phyloP scores from a whole-genome alignment of 2,113 vertebrate genomes.

The Nestor notabilis region DNA sequence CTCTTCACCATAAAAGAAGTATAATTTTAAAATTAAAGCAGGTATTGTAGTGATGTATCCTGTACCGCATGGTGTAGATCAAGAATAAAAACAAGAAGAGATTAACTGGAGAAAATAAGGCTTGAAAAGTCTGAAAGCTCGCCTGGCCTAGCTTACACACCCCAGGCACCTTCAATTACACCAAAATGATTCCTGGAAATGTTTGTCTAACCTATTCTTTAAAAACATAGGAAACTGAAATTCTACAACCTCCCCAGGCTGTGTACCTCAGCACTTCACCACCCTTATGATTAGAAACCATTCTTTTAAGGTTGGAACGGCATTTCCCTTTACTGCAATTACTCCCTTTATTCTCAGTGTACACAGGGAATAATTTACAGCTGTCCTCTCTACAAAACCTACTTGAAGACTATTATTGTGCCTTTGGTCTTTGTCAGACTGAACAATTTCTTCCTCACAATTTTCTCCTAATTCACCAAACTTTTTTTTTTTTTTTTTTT shows the following conservation, averaged over 20 bases:
- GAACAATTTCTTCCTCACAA: neutral
- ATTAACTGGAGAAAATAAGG: neutral
- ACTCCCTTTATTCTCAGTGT: neutral
- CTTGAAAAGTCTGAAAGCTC: neutral
- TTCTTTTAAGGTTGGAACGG: neutral
- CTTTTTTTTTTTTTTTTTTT: neutral
- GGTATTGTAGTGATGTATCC: neutral
- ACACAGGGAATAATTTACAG: neutral
- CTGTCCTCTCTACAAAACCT: neutral
- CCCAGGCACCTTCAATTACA: neutral
- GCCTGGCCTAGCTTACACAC: neutral
- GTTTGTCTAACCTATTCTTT: constrained; percentile 9
- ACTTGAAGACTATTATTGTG: neutral
- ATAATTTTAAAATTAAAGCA: neutral
- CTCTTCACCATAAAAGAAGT: neutral
- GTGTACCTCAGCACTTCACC: neutral
- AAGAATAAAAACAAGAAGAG: neutral
- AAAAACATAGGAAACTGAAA: neutral
- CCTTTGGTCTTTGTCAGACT: neutral
- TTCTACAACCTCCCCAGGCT: neutral
- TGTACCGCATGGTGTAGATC: neutral
- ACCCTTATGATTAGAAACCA: neutral
- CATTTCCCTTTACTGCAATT: neutral
- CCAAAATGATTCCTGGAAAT: constrained; percentile 16
- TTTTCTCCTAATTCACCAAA: neutral